Conservation (phyloP, 2,797 vertebrate genomes). For the Alca torda region DNA sequence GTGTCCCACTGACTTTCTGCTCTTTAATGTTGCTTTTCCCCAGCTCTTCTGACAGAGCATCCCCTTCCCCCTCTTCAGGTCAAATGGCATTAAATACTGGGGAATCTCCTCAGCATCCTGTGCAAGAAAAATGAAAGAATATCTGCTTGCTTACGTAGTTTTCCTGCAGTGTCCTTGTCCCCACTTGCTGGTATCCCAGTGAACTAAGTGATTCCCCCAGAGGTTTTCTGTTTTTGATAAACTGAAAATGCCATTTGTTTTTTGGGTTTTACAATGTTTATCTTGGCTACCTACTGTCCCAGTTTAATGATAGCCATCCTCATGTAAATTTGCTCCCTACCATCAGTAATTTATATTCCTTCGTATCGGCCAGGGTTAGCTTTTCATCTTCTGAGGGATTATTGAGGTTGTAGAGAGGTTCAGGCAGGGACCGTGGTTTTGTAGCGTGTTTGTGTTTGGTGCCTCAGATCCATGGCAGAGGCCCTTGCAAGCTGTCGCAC, state of each 20-base stretch:
- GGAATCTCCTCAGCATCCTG: not conserved
- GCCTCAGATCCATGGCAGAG: not conserved
- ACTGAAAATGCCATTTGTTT: constrained; percentile 11
- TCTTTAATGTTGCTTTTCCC: not conserved
- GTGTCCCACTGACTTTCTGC: not conserved
- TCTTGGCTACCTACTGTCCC: not conserved
- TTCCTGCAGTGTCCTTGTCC: not conserved
- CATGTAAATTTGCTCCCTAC: not conserved
- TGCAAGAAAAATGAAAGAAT: not conserved
- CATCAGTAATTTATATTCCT: not conserved
- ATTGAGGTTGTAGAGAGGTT: not conserved
- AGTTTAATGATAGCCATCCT: not conserved
- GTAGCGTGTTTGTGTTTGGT: not conserved
- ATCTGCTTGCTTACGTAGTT: not conserved
- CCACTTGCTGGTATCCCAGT: not conserved
- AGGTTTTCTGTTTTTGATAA: not conserved
- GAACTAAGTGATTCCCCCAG: not conserved
- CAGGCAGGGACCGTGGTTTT: not conserved
- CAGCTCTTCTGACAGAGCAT: not conserved
- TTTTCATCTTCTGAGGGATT: not conserved
- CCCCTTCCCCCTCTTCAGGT: not conserved
- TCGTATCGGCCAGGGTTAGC: not conserved
- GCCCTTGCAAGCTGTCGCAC: not conserved
- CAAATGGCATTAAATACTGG: not conserved
- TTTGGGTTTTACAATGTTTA: not conserved